Evolutionary conservation across 2,113 vertebrate genomes (phyloP).

Genomic region (Boleophthalmus pectinirostris): DNA sequence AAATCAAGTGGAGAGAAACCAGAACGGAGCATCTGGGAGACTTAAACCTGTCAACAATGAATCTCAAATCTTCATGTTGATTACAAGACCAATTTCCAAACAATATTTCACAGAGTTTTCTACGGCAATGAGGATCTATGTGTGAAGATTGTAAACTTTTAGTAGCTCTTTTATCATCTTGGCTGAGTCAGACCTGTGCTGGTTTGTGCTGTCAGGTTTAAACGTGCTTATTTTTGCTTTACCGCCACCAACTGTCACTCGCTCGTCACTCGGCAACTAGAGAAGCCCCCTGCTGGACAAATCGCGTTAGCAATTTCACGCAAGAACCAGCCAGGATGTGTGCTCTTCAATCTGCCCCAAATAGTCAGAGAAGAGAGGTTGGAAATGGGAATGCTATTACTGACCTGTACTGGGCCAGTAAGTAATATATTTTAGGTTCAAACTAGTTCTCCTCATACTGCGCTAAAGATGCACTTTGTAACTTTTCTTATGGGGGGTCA

Average conservation of each 20-base stretch:
- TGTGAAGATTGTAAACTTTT: background rate
- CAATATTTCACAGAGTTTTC: background rate
- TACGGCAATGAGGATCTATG: background rate
- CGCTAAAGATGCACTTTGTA: background rate
- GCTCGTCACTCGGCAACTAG: background rate
- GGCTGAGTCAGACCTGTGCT: background rate
- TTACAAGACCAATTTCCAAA: background rate
- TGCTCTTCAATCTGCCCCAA: background rate
- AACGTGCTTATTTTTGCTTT: conserved; percentile 1
- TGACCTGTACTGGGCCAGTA: background rate
- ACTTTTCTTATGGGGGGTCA: no score
- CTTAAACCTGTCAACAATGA: background rate
- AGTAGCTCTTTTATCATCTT: conserved; percentile 9
- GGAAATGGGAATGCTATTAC: background rate
- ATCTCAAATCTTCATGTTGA: background rate
- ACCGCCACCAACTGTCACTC: conserved; percentile 8
- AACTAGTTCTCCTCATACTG: background rate
- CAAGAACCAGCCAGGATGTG: background rate
- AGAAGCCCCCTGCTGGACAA: conserved; percentile 2
- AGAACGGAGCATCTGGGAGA: background rate
- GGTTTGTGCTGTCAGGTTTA: background rate
- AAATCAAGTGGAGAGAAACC: background rate
- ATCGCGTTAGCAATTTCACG: conserved; percentile 6
- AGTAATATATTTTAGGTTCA: background rate
- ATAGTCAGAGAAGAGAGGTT: background rate